These are phyloP conservation scores for Hassar affinis DNA, from an alignment of 2,113 vertebrate species.

Conservation along the genomic window DNA sequence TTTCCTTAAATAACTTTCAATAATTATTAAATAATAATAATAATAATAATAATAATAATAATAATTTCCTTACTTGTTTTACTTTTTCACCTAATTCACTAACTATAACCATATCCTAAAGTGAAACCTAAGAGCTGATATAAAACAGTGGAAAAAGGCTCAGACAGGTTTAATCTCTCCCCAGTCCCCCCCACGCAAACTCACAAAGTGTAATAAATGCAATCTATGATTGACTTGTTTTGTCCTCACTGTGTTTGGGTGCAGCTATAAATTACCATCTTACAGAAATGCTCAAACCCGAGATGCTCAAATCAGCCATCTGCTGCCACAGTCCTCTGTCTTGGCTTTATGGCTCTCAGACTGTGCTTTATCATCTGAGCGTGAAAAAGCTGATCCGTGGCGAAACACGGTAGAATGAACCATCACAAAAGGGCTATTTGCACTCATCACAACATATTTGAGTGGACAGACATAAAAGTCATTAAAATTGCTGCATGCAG, in stretches of 20 bases:
- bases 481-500: neutral
- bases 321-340: constrained; percentile 24
- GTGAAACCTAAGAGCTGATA: neutral
- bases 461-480: constrained; percentile 31
- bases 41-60: too few species aligned
- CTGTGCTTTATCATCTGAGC: constrained; percentile 33
- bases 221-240: constrained; percentile 14
- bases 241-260: constrained; percentile 7
- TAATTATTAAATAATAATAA: too few species aligned
- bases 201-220: neutral
- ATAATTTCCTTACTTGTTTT: too few species aligned
- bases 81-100: neutral
- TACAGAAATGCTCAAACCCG: constrained; percentile 23
- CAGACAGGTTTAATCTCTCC: neutral
- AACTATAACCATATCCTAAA: neutral
- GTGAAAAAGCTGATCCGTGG: constrained; percentile 29
- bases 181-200: neutral
- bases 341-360: neutral
- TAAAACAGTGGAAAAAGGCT: neutral
- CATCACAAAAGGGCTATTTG: constrained; percentile 46
- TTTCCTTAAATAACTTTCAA: too few species aligned
- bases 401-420: constrained; percentile 40
- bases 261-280: constrained; percentile 15
- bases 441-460: constrained; percentile 43
- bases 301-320: constrained; percentile 15